Evolutionary conservation across 1,140 invertebrate species (phyloP).

Genomic region (Patella vulgata): DNA sequence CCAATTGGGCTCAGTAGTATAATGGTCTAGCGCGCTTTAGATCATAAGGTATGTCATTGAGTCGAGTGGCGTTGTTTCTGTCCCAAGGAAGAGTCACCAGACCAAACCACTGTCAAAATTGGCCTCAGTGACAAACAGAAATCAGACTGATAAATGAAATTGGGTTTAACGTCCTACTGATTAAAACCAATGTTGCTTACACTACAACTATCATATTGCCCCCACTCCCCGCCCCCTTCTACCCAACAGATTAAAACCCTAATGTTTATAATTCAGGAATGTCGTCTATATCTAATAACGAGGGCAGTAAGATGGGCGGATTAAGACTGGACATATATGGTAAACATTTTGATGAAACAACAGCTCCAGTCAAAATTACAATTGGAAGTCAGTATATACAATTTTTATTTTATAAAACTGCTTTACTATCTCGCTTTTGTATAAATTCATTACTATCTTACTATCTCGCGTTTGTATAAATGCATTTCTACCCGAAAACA

Average conservation of each 20-base stretch:
- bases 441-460: neutral
- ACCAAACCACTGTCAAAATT: neutral
- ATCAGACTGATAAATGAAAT: neutral
- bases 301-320: conserved; percentile 47
- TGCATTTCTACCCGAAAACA: neutral
- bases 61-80: too few relatives aligned
- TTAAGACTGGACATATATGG: conserved; percentile 43
- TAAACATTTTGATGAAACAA: conserved; percentile 47
- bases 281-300: conserved; percentile 26
- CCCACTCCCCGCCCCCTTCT: too few relatives aligned
- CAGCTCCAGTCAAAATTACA: conserved; percentile 25
- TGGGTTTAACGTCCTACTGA: neutral
- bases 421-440: neutral
- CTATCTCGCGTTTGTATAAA: neutral
- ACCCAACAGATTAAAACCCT: too few relatives aligned
- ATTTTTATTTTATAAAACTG: neutral
- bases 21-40: too few relatives aligned
- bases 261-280: conserved; percentile 36
- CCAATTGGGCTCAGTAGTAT: too few relatives aligned
- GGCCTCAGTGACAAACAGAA: neutral
- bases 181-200: too few relatives aligned
- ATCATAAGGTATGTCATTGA: too few relatives aligned
- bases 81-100: neutral
- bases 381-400: conserved; percentile 32
- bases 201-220: too few relatives aligned